Percentiles rank a stretch among this genome's conserved stretches.
These are phyloP conservation scores for Drosophila aldrichi DNA, from an alignment of 2,888 invertebrate genomes.

Conservation along the genomic window DNA sequence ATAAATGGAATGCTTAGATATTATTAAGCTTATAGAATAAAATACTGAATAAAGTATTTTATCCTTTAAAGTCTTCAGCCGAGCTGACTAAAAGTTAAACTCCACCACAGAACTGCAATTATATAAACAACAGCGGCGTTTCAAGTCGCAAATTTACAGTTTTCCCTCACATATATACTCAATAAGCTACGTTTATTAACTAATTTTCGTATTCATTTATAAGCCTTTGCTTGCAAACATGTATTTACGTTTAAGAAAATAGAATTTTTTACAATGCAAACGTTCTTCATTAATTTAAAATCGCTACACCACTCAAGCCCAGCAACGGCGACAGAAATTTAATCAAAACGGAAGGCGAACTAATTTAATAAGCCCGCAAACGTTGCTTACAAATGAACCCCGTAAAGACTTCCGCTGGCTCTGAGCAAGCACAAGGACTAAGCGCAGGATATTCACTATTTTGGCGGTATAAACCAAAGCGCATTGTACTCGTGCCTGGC, in stretches of 20 bases:
- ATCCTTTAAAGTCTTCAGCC: no score
- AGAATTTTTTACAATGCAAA: not conserved
- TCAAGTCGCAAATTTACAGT: no score
- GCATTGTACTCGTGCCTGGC: conserved; percentile 26
- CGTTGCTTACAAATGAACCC: conserved; percentile 44
- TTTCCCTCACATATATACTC: not conserved
- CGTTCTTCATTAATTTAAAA: not conserved
- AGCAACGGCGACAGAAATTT: conserved; percentile 24
- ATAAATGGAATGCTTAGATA: no score
- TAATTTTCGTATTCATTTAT: no score
- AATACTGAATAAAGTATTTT: no score
- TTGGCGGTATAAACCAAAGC: conserved; percentile 29
- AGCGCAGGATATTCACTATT: conserved; percentile 17
- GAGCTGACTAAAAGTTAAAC: no score
- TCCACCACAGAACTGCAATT: no score
- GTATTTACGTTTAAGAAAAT: not conserved
- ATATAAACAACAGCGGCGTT: not conserved
- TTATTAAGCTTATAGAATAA: no score
- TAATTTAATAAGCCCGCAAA: conserved; percentile 62
- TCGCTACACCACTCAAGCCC: not conserved
- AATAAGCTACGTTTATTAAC: not conserved
- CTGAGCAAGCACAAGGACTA: conserved; percentile 9
- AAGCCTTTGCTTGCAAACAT: not conserved
- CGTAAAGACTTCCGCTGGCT: conserved; percentile 27
- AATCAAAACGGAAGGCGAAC: conserved; percentile 29